These are phyloP conservation scores for Dysmachus trigonus DNA, from an alignment of 2,888 invertebrate genomes.

Conservation along the genomic window DNA sequence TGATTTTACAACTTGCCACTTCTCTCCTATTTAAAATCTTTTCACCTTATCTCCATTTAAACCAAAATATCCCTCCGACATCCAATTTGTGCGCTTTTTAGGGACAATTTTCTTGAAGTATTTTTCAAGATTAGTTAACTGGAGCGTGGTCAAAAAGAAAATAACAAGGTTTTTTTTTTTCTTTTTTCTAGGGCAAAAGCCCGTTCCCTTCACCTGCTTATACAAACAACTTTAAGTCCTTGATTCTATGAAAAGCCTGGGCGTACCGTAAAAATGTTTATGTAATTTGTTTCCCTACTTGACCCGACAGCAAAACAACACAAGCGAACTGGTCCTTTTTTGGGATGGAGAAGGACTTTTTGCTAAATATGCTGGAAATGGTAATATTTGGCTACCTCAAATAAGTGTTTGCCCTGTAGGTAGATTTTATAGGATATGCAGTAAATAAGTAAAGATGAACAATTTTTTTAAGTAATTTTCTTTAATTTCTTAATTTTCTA, in stretches of 20 bases:
- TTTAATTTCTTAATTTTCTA: neutral
- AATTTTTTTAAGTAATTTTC: neutral
- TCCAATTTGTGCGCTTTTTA: neutral
- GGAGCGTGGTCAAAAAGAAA: neutral
- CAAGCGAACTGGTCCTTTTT: neutral
- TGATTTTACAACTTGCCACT: neutral
- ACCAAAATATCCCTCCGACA: neutral
- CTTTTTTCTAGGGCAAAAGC: neutral
- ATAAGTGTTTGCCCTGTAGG: neutral
- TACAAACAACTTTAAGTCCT: neutral
- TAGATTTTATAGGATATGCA: neutral
- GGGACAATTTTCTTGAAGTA: neutral
- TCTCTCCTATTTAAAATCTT: neutral
- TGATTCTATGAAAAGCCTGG: neutral
- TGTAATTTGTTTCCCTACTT: neutral
- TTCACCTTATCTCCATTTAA: neutral
- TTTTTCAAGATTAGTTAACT: neutral
- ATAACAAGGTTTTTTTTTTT: neutral
- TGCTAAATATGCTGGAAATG: neutral
- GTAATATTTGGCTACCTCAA: neutral
- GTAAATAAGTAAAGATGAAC: neutral
- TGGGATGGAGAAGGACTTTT: neutral
- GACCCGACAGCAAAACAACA: neutral
- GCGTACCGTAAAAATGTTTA: neutral
- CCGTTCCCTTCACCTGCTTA: neutral